Conservation (phyloP, 2,888 invertebrate genomes). For the Athetis lepigone region DNA sequence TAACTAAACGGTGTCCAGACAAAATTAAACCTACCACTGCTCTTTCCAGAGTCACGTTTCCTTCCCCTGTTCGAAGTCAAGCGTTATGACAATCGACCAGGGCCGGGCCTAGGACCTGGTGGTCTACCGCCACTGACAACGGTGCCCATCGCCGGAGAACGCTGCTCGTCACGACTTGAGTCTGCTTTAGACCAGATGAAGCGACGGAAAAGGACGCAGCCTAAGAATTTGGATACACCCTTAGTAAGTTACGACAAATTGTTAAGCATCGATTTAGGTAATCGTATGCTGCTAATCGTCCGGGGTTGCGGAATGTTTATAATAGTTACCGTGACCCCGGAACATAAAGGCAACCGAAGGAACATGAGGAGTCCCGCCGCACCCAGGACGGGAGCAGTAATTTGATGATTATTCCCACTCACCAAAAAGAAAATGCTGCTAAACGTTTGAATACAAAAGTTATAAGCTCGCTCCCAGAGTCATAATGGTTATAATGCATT, state of each 20-base stretch:
- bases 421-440: too few relatives aligned
- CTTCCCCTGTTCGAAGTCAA: constrained; percentile 85
- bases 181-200: constrained; percentile 92
- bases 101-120: constrained; percentile 68
- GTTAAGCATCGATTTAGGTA: not conserved
- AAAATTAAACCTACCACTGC: not conserved
- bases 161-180: constrained; percentile 92
- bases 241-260: constrained; percentile 71
- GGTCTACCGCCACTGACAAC: constrained; percentile 81
- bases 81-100: constrained; percentile 81
- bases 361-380: too few relatives aligned
- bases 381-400: too few relatives aligned
- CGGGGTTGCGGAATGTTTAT: too few relatives aligned
- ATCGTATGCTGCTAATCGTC: too few relatives aligned
- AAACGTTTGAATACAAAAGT: too few relatives aligned
- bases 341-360: too few relatives aligned
- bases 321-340: too few relatives aligned
- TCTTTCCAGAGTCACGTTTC: constrained; percentile 83
- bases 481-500: too few relatives aligned
- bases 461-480: too few relatives aligned
- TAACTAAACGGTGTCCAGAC: not conserved
- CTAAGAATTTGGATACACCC: constrained; percentile 85
- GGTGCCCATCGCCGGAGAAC: constrained; percentile 84
- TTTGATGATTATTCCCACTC: too few relatives aligned
- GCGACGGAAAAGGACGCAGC: constrained; percentile 89